A percentile compares a stretch with the other conserved stretches of the same genome.
Conservation (phyloP, 2,888 invertebrate species). For the Isoperla grammatica region DNA sequence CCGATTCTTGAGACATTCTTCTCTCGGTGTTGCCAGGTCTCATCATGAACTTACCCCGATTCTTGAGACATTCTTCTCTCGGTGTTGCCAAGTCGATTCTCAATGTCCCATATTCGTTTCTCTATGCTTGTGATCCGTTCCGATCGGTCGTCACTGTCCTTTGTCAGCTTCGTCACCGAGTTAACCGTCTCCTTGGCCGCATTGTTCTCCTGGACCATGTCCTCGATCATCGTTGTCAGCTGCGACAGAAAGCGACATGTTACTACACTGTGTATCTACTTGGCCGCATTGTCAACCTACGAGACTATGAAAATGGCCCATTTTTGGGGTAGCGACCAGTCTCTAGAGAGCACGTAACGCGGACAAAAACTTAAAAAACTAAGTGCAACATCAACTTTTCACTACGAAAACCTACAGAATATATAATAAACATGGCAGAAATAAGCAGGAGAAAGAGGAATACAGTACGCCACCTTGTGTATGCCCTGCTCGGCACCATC, state of each 20-base stretch:
- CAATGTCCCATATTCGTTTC: slow-evolving; percentile 20
- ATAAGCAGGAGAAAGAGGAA: too few species aligned
- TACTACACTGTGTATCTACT: too few species aligned
- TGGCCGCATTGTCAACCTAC: not conserved
- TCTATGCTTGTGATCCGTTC: slow-evolving; percentile 9
- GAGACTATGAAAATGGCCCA: not conserved
- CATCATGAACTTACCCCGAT: too few species aligned
- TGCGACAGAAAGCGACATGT: slow-evolving; percentile 13
- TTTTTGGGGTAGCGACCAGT: too few species aligned
- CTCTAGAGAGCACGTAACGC: too few species aligned
- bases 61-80: slow-evolving; percentile 12
- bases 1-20: too few species aligned
- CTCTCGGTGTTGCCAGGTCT: too few species aligned
- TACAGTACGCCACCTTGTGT: slow-evolving; percentile 42
- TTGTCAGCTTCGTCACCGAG: not conserved
- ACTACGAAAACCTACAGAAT: too few species aligned
- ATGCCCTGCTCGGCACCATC: slow-evolving; percentile 59
- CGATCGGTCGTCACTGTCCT: not conserved
- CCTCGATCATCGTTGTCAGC: slow-evolving; percentile 55
- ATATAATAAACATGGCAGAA: too few species aligned
- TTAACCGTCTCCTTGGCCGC: not conserved
- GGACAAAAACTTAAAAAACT: too few species aligned
- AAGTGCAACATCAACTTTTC: too few species aligned
- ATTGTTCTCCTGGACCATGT: slow-evolving; percentile 45
- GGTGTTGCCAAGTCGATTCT: not conserved